These are phyloP conservation scores for Zygothrica quintamaculata DNA, from an alignment of 2,888 invertebrate species.

Conservation along the genomic window DNA sequence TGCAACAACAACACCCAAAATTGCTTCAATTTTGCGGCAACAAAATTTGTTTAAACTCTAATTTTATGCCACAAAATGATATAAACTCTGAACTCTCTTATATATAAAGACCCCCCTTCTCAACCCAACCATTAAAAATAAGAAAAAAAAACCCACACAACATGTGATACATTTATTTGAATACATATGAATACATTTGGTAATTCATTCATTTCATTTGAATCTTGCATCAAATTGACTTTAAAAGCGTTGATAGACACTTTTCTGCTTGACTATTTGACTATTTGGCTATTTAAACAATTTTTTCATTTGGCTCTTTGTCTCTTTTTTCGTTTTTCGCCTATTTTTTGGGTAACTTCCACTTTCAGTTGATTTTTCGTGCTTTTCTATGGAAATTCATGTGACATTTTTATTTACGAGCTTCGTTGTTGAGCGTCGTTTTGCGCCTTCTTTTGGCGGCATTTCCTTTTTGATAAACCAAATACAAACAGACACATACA, in stretches of 20 bases:
- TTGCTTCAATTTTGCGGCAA: slow-evolving; percentile 18
- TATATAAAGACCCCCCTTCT: too few relatives aligned
- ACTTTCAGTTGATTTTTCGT: slow-evolving; percentile 54
- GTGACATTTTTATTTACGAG: slow-evolving; percentile 74
- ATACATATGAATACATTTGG: slow-evolving; percentile 43
- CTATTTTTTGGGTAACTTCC: slow-evolving; percentile 38
- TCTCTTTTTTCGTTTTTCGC: slow-evolving; percentile 16
- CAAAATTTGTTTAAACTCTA: slow-evolving; percentile 38
- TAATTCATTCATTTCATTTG: slow-evolving; percentile 54
- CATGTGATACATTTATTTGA: background rate
- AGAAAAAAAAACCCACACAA: slow-evolving; percentile 2
- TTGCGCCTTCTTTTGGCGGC: slow-evolving; percentile 45
- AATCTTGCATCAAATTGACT: slow-evolving; percentile 39
- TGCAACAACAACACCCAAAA: slow-evolving; percentile 9
- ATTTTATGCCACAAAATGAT: slow-evolving; percentile 10
- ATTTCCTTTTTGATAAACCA: slow-evolving; percentile 33
- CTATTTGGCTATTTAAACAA: slow-evolving; percentile 33
- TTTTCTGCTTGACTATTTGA: too few relatives aligned
- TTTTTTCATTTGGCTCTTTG: slow-evolving; percentile 30
- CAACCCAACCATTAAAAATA: too few relatives aligned
- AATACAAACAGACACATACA: background rate
- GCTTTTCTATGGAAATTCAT: slow-evolving; percentile 71
- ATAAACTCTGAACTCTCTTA: slow-evolving; percentile 37
- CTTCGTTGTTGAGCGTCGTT: slow-evolving; percentile 48
- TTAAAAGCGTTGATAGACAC: slow-evolving; percentile 42